Evolutionary conservation across 2,113 vertebrate genomes (phyloP), one percentile per base, ranked within the genome.

Genomic region (Syngnathus scovelli): DNA sequence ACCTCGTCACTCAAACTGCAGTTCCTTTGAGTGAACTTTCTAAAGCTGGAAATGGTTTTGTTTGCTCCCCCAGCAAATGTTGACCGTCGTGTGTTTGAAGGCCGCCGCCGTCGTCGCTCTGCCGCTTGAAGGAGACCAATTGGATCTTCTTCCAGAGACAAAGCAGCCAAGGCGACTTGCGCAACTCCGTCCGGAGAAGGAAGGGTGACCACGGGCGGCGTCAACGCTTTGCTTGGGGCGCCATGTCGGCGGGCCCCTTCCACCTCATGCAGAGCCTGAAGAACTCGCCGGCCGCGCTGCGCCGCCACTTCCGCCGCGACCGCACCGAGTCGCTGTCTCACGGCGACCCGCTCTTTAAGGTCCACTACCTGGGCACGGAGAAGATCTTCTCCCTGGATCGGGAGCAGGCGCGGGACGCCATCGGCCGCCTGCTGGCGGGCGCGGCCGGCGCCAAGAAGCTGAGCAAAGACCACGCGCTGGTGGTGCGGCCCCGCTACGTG

Each of bases 371-470:
- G 33, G 92, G 92, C 66, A 92, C 89, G 0, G 90, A 87, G 72
- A 92, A 92, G 23, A 92, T 93, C 83, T 93, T 92, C 81, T 93
- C 92, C 1, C 76, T 93, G 67, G 90, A 92, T 19, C 80, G 88
- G 5, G 87, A 91, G 70, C 91, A 92, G 75, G 91, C 92, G 3
- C 85, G 88, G 82, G 89, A 91, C 11, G 91, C 89, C 7, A 92
- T 92, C 0, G 63, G 66, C 44, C 89, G 83, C n/a, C 49, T 93
- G 72, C 77, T 92, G 5, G 91, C 87, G 0, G 85, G 85, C 0
- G 70, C 79, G 0, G 73, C 87, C 0, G 82, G 81, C 2, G 82
- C 85, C 21, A 89, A 88, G 72, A 92, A 91, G 78, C 82, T 85
- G 61, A 76, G 83, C 62, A 92, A 92, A 67, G 92, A 93, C 37